phyloP scores from a whole-genome alignment of 2,888 invertebrate species.

The Nycteola revayana region DNA sequence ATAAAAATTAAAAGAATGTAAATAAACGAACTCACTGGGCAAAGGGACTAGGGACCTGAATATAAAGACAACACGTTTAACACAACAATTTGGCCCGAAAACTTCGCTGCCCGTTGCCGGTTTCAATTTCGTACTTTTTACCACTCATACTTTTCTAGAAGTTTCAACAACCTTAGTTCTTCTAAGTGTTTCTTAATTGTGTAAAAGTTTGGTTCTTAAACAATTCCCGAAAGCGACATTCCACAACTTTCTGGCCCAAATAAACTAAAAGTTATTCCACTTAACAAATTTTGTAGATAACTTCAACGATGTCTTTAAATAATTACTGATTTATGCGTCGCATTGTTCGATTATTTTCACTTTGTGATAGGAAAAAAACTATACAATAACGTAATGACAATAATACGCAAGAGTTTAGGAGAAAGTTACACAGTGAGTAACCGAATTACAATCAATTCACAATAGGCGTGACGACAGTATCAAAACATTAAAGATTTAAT shows the following conservation, averaged over 20 bases:
- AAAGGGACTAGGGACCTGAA: too few relatives aligned
- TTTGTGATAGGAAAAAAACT: not conserved
- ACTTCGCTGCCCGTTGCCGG: not conserved
- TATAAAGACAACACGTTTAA: too few relatives aligned
- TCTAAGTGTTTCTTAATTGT: conserved; percentile 43
- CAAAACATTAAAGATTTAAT: too few relatives aligned
- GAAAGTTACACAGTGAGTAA: too few relatives aligned
- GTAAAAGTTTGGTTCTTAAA: conserved; percentile 40
- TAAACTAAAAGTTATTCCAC: conserved; percentile 39
- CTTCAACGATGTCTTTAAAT: conserved; percentile 36
- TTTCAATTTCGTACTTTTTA: conserved; percentile 27
- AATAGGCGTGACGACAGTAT: too few relatives aligned
- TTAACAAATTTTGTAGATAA: conserved; percentile 42
- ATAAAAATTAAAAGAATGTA: too few relatives aligned
- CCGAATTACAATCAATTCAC: too few relatives aligned
- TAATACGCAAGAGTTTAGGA: too few relatives aligned
- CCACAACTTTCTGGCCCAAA: conserved; percentile 39
- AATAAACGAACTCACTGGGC: too few relatives aligned
- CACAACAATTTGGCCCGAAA: too few relatives aligned
- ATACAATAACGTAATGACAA: not conserved
- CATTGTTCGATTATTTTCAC: not conserved
- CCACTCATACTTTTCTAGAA: conserved; percentile 28
- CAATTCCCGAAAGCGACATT: conserved; percentile 45
- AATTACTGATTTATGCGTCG: conserved; percentile 16
- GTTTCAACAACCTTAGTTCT: conserved; percentile 35